Evolutionary conservation across 2,888 invertebrate genomes (phyloP).

Genomic region (Palloptera scutellata): DNA sequence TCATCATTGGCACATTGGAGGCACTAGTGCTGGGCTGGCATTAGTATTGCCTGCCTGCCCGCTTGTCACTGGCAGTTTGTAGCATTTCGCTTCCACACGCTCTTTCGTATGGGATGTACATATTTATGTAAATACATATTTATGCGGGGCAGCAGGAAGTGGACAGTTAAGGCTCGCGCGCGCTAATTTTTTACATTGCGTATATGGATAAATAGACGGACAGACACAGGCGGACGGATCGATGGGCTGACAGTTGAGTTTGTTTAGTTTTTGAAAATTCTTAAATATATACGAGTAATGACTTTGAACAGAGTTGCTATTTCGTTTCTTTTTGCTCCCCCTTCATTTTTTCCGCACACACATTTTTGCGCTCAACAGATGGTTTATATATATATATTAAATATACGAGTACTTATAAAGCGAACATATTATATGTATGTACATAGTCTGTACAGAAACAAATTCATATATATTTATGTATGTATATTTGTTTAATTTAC

Average conservation of each 20-base stretch:
- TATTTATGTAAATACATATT: not conserved
- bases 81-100: not conserved
- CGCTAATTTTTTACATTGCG: constrained; percentile 3
- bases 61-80: not conserved
- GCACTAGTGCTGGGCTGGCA: not conserved
- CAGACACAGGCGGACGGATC: not conserved
- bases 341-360: not conserved
- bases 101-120: not conserved
- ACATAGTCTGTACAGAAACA: too few species aligned
- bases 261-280: not conserved
- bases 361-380: not conserved
- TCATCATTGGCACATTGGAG: too few species aligned
- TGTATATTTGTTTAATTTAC: constrained; percentile 26
- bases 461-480: constrained; percentile 17
- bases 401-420: not conserved
- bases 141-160: constrained; percentile 53
- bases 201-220: not conserved
- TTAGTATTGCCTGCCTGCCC: too few species aligned
- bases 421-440: too few species aligned
- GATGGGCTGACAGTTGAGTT: not conserved
- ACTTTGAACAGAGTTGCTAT: too few species aligned
- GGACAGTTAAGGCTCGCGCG: constrained; percentile 50
- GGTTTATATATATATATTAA: not conserved
- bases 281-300: too few species aligned
- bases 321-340: not conserved